phyloP scores from a whole-genome alignment of 2,113 vertebrate genomes.

The Amia ocellicauda region DNA sequence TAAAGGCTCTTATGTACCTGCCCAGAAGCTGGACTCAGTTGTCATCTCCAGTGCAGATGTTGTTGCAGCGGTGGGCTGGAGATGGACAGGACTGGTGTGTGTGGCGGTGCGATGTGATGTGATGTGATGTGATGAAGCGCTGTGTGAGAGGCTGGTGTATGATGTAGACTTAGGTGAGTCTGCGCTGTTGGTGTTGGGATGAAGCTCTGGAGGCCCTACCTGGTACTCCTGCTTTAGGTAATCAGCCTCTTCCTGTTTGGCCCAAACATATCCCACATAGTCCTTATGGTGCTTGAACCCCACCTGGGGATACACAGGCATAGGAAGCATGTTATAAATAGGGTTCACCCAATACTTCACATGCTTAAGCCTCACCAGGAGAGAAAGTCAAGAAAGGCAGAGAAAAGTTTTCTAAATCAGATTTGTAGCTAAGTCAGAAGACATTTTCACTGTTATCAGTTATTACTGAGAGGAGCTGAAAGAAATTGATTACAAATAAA shows the following conservation, averaged over 20 bases:
- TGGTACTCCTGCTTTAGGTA: conserved; percentile 62
- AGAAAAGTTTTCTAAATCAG: conserved; percentile 16
- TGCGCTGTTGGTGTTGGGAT: too few relatives aligned
- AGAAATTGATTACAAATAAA: too few relatives aligned
- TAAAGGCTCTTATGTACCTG: too few relatives aligned
- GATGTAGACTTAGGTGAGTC: too few relatives aligned
- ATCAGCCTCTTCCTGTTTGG: conserved; percentile 84
- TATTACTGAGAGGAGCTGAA: too few relatives aligned
- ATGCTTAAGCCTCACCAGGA: conserved; percentile 80
- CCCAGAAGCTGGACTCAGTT: too few relatives aligned
- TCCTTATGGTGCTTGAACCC: conserved; percentile 95
- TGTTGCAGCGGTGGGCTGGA: too few relatives aligned
- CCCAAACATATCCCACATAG: conserved; percentile 90
- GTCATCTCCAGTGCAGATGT: too few relatives aligned
- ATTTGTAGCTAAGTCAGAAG: conserved; percentile 22
- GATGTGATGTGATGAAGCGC: not conserved
- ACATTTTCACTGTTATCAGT: too few relatives aligned
- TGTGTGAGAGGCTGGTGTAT: too few relatives aligned
- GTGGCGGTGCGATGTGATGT: too few relatives aligned
- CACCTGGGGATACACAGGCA: conserved; percentile 64
- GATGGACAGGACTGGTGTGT: too few relatives aligned
- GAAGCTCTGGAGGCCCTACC: conserved; percentile 49
- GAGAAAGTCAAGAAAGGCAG: conserved; percentile 15
- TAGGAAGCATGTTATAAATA: conserved; percentile 11
- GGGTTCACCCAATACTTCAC: conserved; percentile 77